Conservation (phyloP, 2,797 vertebrate genomes). For the Rallus crepitans region DNA sequence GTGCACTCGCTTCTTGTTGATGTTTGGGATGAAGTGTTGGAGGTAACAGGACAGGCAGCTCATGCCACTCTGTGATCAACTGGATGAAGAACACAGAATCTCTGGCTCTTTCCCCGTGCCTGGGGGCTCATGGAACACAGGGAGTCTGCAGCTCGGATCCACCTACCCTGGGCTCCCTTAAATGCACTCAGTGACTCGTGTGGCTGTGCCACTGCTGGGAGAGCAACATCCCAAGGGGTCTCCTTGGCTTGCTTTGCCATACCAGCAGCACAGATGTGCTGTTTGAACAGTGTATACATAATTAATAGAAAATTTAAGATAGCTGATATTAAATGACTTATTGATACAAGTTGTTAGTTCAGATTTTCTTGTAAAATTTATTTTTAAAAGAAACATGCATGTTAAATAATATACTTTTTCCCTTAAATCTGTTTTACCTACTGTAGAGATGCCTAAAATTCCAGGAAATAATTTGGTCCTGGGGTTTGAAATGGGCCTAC, state of each 20-base stretch:
- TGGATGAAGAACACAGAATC: too few relatives aligned
- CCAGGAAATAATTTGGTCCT: constrained; percentile 37
- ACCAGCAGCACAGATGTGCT: background rate
- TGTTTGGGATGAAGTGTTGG: too few relatives aligned
- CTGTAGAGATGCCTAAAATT: background rate
- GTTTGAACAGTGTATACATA: background rate
- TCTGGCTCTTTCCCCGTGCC: too few relatives aligned
- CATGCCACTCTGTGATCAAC: too few relatives aligned
- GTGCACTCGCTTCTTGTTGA: too few relatives aligned
- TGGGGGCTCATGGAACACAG: too few relatives aligned
- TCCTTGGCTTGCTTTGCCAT: background rate
- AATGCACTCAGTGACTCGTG: background rate
- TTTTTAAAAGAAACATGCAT: background rate
- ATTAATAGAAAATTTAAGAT: background rate
- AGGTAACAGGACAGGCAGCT: too few relatives aligned
- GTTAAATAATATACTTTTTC: background rate
- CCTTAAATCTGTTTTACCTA: background rate
- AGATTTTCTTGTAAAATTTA: background rate
- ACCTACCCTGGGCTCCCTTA: too few relatives aligned
- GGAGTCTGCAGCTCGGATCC: too few relatives aligned
- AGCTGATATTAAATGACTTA: background rate
- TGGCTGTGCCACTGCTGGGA: background rate
- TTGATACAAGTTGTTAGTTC: background rate
- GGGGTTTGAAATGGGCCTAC: background rate
- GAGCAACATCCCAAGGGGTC: background rate